Evolutionary conservation across 92 coral and sea anemone species (phyloP), one percentile per base, ranked within the genome.

Genomic region (Umimayanthus kanabou): DNA sequence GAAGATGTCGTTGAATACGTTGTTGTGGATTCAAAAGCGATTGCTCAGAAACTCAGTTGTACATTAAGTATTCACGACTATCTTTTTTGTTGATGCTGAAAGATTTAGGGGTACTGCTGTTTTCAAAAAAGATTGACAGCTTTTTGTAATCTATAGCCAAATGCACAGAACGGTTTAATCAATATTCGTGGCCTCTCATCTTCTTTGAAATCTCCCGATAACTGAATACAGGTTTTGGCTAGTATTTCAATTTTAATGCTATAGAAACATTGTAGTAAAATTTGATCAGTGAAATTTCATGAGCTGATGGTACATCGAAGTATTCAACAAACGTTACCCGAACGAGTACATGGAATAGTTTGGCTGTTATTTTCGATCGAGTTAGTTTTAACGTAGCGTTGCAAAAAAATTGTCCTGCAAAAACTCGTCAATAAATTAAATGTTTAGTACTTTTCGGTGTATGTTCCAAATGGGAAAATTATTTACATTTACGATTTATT

Each of bases 21-120:
- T 30, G 15, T 66, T 39, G 26, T 18, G 37, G 70, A 50, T 57
- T 80, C 64, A 29, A 18, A 10, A 58, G 47, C 72, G 84, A 80
- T 80, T 80, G 81, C 55, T 77, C 81, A 77, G 80, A 76, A 37
- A 37, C 79, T 29, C 69, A 23, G 69, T 61, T 20, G 25, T 8
- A 5, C 26, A 61, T 61, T 61, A 61, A 61, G 20, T 61, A 61
- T 61, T 61, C 69, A 61, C 69, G 9, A 23, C 69, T 20, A 61
- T 61, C 69, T 22, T 61, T 15, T 20, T 61, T 61, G 69, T 61
- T 61, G 69, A 61, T 61, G 9, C n/a, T 61, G 18, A 61, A 61
- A 20, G 26, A 18, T 61, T 61, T 18, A 5, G 26, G 69, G n/a
- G 26, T 22, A 61, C 26, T 61, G 26, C 4, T 61, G 15, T 61